Evolutionary conservation across 2,113 vertebrate genomes (phyloP).

Genomic region (Lepus europaeus): DNA sequence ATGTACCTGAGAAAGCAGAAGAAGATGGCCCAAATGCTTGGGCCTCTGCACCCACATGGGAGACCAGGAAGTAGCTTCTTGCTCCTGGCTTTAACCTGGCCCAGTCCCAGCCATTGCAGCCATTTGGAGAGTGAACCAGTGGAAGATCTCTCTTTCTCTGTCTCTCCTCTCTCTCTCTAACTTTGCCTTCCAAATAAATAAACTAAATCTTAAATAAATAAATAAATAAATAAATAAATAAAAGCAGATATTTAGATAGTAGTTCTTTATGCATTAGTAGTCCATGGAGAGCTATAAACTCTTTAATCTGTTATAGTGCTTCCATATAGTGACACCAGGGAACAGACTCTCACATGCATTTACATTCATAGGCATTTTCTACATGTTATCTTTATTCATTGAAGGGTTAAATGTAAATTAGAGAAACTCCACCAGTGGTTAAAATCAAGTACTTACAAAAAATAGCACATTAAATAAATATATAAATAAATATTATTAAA

Average conservation of each 20-base stretch:
- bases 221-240: too few relatives aligned
- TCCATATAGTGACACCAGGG: not conserved
- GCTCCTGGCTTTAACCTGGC: too few relatives aligned
- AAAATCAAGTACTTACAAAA: slow-evolving; percentile 54
- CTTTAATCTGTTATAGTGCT: not conserved
- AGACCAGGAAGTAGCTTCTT: too few relatives aligned
- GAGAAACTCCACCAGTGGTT: not conserved
- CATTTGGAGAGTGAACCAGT: too few relatives aligned
- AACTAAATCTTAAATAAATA: not conserved
- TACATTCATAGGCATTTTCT: not conserved
- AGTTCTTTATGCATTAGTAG: not conserved
- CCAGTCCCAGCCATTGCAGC: too few relatives aligned
- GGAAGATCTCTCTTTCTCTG: too few relatives aligned
- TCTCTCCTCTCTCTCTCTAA: too few relatives aligned
- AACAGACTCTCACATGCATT: not conserved
- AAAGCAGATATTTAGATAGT: not conserved
- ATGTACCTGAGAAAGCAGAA: too few relatives aligned
- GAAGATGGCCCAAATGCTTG: too few relatives aligned
- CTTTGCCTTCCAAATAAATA: too few relatives aligned
- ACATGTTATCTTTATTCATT: slow-evolving; percentile 1
- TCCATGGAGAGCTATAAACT: not conserved
- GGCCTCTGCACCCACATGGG: too few relatives aligned
- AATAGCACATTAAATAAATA: not conserved
- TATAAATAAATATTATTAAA: not conserved
- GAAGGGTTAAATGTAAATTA: not conserved